Base-by-base conservation (phyloP, 2,113 vertebrate genomes). In the Budorcas taxicolor region DNA sequence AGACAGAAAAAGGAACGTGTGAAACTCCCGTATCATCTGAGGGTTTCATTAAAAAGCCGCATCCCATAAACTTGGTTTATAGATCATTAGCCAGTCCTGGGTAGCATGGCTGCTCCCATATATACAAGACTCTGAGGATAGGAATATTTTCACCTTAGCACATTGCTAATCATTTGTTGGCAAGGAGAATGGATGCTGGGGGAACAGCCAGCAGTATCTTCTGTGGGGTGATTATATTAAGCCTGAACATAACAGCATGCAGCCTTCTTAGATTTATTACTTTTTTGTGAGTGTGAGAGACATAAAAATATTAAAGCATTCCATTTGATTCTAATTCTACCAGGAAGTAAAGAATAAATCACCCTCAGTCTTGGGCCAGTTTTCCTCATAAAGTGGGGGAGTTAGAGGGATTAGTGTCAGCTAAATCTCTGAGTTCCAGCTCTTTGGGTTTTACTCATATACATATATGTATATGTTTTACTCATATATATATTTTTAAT, bases 341-440 rank as follows among this genome's bases (percentile, higher is more conserved):
- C 17, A 82, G 92, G 67, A 97, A 97, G 74, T 76, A 84, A 91
- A 95, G 36, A 94, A 94, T 94, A 97, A 97, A 91, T 92, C 84
- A 90, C 36, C 12, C 3, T n/a, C 40, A 17, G 33, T 36, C 67
- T 58, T 40, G 19, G 52, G 52, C 57, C 23, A 7, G n/a, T 87
- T 92, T 96, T 92, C 50, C 74, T 88, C 50, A 71, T 43, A 76
- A 96, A 90, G 21, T 50, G 21, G 55, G 25, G 57, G 21, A 53
- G 40, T 92, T 57, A 27, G 45, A 95, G 14, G 82, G 55, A 84
- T n/a, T 19, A 16, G 16, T n/a, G 33, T 92, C 52, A 90, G 47
- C 78, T 85, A n/a, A 31, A 33, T n/a, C 52, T 71, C 88, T 67
- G 27, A 29, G 11, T 92, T 88, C 60, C n/a, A 47, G 55, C 50